phyloP scores from a whole-genome alignment of 2,888 invertebrate species.

The Seira musarum region DNA sequence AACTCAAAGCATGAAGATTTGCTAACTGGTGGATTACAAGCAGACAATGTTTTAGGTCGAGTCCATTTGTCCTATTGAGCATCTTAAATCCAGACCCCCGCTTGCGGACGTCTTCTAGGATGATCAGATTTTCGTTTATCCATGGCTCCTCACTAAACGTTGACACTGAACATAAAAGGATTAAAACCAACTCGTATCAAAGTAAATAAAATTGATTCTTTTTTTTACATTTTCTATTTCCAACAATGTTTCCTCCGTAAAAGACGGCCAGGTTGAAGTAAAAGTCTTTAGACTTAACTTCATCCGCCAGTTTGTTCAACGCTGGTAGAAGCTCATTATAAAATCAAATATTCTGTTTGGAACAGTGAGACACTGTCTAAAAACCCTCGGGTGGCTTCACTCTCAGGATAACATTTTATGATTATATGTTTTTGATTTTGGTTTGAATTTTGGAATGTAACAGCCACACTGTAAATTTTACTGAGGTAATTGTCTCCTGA shows the following conservation, averaged over 20 bases:
- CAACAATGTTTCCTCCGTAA: conserved; percentile 34
- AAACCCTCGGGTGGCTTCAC: conserved; percentile 2
- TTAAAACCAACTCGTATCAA: no score
- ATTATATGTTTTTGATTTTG: conserved; percentile 6
- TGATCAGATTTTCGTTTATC: conserved; percentile 12
- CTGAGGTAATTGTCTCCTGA: conserved; percentile 35
- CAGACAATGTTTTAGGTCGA: conserved; percentile 59
- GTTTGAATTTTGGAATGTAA: not conserved
- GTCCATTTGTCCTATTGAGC: conserved; percentile 49
- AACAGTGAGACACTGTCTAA: conserved; percentile 22
- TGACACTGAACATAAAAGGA: not conserved
- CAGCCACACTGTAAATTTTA: no score
- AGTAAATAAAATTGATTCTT: no score
- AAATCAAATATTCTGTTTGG: conserved; percentile 20
- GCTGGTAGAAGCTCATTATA: conserved; percentile 27
- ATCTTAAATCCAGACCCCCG: conserved; percentile 60
- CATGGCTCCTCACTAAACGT: conserved; percentile 6
- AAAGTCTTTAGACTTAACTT: not conserved
- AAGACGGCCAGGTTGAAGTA: conserved; percentile 9
- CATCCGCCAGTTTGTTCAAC: conserved; percentile 17
- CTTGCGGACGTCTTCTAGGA: conserved; percentile 33
- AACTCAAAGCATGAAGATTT: conserved; percentile 45
- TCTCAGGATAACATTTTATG: conserved; percentile 31
- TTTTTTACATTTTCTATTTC: not conserved
- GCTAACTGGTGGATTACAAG: conserved; percentile 63